These are phyloP conservation scores for Dryobotodes eremita DNA, from an alignment of 2,888 invertebrate species.

Conservation along the genomic window DNA sequence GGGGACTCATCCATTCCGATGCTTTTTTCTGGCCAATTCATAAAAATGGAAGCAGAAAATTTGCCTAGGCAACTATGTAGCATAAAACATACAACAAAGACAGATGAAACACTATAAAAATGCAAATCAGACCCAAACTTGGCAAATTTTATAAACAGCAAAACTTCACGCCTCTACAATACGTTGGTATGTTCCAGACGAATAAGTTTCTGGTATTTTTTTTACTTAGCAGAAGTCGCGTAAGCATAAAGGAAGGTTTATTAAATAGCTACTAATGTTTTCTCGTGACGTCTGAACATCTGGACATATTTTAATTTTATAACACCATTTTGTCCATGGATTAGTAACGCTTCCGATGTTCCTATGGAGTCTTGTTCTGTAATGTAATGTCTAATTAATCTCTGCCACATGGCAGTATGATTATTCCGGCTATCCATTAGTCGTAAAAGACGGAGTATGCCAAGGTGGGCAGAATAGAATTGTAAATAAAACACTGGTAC, in stretches of 20 bases:
- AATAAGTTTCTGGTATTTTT: slow-evolving; percentile 41
- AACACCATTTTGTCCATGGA: not conserved
- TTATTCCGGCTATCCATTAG: slow-evolving; percentile 19
- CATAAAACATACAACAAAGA: slow-evolving; percentile 18
- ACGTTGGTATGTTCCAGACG: slow-evolving; percentile 19
- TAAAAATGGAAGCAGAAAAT: slow-evolving; percentile 14
- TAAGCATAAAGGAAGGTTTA: slow-evolving; percentile 25
- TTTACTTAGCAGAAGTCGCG: slow-evolving; percentile 23
- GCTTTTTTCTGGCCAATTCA: not conserved
- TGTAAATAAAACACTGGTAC: not conserved
- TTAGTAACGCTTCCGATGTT: slow-evolving; percentile 12
- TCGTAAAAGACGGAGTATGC: slow-evolving; percentile 26
- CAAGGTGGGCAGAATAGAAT: slow-evolving; percentile 8
- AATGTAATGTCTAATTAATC: slow-evolving; percentile 25
- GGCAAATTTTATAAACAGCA: slow-evolving; percentile 26
- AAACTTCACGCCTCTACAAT: slow-evolving; percentile 13
- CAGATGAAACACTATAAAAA: slow-evolving; percentile 34
- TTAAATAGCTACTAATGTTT: slow-evolving; percentile 15
- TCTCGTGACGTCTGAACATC: not conserved
- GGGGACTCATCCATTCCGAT: not conserved
- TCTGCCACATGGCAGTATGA: slow-evolving; percentile 42
- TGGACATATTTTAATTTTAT: not conserved
- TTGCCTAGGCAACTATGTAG: slow-evolving; percentile 6
- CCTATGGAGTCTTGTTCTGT: slow-evolving; percentile 2
- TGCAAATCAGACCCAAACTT: slow-evolving; percentile 35